Percentiles rank a stretch among this genome's conserved stretches.
Evolutionary conservation across 2,113 vertebrate species (phyloP).

Genomic region (Melanerpes aurifrons): DNA sequence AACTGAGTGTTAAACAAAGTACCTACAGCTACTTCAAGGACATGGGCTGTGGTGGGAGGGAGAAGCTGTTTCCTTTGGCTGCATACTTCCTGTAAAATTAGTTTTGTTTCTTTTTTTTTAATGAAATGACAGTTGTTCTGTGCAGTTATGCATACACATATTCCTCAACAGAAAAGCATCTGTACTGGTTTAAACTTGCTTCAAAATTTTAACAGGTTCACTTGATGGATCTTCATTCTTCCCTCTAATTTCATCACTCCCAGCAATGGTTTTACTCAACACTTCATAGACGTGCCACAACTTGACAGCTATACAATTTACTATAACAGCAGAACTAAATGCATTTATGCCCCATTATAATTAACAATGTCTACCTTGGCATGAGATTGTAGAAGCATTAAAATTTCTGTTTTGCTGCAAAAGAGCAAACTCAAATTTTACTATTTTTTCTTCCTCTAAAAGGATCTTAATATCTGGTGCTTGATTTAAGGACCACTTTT

Average conservation of each 20-base stretch:
- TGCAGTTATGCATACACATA: background rate
- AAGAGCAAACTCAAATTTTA: background rate
- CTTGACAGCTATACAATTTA: slow-evolving; percentile 37
- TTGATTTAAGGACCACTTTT: background rate
- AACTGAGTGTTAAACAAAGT: background rate
- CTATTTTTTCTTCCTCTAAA: background rate
- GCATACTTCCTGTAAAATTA: background rate
- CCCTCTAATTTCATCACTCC: background rate
- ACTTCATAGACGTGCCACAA: background rate
- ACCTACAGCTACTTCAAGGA: background rate
- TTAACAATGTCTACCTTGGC: background rate
- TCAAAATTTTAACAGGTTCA: slow-evolving; percentile 17
- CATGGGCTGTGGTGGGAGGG: background rate
- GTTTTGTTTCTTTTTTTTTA: background rate
- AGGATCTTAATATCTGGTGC: background rate
- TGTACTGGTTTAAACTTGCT: slow-evolving; percentile 6
- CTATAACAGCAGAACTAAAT: slow-evolving; percentile 1
- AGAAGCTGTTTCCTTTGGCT: background rate
- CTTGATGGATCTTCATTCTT: slow-evolving; percentile 4
- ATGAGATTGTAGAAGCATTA: background rate
- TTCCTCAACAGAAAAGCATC: slow-evolving; percentile 13
- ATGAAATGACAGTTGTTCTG: background rate
- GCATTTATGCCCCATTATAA: background rate
- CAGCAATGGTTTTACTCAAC: slow-evolving; percentile 24
- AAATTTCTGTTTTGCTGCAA: background rate